Base-by-base conservation (phyloP, 1,140 invertebrate genomes). In the Oryzaephilus surinamensis region DNA sequence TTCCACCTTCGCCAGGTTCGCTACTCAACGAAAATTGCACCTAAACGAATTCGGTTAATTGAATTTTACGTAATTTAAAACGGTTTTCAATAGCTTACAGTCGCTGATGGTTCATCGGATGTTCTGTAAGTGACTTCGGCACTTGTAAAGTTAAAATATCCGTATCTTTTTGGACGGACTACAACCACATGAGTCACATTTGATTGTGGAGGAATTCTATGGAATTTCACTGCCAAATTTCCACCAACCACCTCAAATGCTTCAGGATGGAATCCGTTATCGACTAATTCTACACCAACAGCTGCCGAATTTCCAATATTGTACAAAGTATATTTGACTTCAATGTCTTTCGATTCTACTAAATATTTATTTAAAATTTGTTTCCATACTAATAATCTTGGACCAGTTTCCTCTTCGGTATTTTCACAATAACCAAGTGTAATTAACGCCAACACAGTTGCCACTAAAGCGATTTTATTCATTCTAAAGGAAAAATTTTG, bases 341-440 rank as follows among this genome's bases (percentile, higher is more conserved):
- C 75, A 51, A 97, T 81, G 63, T 99, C 95, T 79, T 92, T 91
- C 58, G 86, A 84, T 72, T 99, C 94, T n/a, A 99, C 94, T 33
- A 98, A 69, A 62, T 97, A 98, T 69, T 88, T 93, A 57, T 97
- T 98, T n/a, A 97, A 71, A 54, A 98, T 81, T 66, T 88, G 83
- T 66, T 91, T 91, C 3, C 83, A 84, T 10, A 89, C 76, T 31
- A 91, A 64, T 27, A 91, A 63, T 48, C 77, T 72, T 11, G 86
- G 84, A 32, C 72, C 68, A 31, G 72, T 71, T 46, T 78, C 76
- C 50, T 85, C 82, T 35, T 83, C 79, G n/a, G 37, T 32, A 12
- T 38, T 38, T 11, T 29, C 23, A 10, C 12, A 31, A n/a, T n/a
- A n/a, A n/a, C n/a, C n/a, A n/a, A n/a, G n/a, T n/a, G n/a, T n/a